Conservation (phyloP, 2,113 vertebrate genomes). For the Lepus americanus region DNA sequence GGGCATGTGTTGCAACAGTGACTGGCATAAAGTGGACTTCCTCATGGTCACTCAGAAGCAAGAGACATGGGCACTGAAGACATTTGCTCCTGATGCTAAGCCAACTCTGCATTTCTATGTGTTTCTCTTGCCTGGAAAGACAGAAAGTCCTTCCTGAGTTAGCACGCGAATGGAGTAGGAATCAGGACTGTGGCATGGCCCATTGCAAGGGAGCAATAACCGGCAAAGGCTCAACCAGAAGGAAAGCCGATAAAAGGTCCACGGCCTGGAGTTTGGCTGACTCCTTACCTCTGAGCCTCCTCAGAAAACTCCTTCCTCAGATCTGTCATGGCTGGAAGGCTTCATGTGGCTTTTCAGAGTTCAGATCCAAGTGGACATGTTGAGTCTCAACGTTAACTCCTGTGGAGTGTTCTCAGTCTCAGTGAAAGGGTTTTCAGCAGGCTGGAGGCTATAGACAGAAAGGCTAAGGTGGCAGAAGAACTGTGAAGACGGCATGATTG, state of each 20-base stretch:
- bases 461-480: neutral
- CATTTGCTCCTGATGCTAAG: neutral
- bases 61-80: neutral
- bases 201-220: neutral
- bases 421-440: neutral
- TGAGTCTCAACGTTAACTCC: neutral
- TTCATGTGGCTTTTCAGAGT: neutral
- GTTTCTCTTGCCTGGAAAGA: neutral
- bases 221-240: neutral
- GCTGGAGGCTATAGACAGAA: neutral
- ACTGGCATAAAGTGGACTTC: neutral
- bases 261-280: neutral
- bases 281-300: neutral
- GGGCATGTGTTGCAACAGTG: neutral
- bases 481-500: neutral
- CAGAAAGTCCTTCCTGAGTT: neutral
- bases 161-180: neutral
- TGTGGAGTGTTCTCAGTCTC: neutral
- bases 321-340: neutral
- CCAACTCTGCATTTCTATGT: neutral
- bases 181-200: neutral
- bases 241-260: conserved; percentile 1
- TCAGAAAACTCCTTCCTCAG: neutral
- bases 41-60: neutral
- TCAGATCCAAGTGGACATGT: neutral